Percentiles rank a stretch among this genome's conserved stretches.
Conservation (phyloP, 1,140 invertebrate genomes). For the Zaprionus ghesquierei region DNA sequence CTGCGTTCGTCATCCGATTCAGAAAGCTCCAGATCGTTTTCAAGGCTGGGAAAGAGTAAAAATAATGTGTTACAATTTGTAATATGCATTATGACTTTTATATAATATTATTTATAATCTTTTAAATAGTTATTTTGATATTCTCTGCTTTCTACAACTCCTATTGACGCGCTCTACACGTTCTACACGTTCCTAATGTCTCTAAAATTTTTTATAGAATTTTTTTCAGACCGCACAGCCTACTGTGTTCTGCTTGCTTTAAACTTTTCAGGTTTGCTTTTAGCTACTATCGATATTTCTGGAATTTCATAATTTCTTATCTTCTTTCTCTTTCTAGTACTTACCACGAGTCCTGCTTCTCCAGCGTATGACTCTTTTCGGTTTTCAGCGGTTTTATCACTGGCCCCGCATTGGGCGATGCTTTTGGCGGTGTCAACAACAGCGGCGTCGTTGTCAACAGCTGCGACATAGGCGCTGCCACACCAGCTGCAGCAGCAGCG, state of each 20-base stretch:
- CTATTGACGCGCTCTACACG: too few species aligned
- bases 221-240: too few species aligned
- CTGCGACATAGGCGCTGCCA: constrained; percentile 22
- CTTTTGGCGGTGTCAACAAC: constrained; percentile 64
- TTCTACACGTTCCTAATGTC: too few species aligned
- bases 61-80: background rate
- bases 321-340: too few species aligned
- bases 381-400: constrained; percentile 67
- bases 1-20: constrained; percentile 85
- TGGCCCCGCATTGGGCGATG: constrained; percentile 41
- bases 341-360: constrained; percentile 78
- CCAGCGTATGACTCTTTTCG: constrained; percentile 68
- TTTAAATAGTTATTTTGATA: too few species aligned
- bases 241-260: too few species aligned
- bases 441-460: constrained; percentile 61
- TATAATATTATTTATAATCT: background rate
- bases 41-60: constrained; percentile 82
- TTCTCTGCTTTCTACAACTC: too few species aligned
- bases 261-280: too few species aligned
- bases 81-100: too few species aligned
- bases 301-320: too few species aligned
- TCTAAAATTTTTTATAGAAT: too few species aligned
- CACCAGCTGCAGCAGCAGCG: background rate
- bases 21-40: constrained; percentile 85
- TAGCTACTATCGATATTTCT: too few species aligned